Evolutionary conservation across 2,113 vertebrate genomes (phyloP), one percentile per base, ranked within the genome.

Genomic region (Seriola quinqueradiata): DNA sequence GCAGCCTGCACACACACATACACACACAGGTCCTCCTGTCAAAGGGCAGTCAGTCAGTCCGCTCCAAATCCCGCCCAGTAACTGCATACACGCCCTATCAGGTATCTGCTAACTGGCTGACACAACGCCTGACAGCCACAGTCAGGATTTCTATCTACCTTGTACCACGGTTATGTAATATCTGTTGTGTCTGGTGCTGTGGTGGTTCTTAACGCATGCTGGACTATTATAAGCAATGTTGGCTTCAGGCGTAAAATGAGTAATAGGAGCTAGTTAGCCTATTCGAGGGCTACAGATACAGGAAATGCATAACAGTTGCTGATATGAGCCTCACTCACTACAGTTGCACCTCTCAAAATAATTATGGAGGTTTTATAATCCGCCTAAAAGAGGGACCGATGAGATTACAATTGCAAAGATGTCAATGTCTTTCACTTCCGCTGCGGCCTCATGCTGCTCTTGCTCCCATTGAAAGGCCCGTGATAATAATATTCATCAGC

Each of bases 401-500:
- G 60, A 48, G 16, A 90, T 75, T 89, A 65, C 19, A 81, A 86
- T 81, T 89, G 72, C 77, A 85, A 84, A 79, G 5, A 66, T 69
- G 32, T 2, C 23, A 25, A 21, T 70, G 38, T 54, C 23, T 36
- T 23, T 1, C 28, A 66, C 46, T 76, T 77, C 57, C 59, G 57
- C 44, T 44, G 8, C 25, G 64, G 70, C 63, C 25, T 75, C 71
- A 40, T 42, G 23, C 42, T 19, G 74, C 83, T 55, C 77, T 63
- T 14, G 75, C 75, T 75, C 32, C 54, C 40, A 70, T 32, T 87
- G 50, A 89, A 75, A 75, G 75, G 61, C 32, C 36, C 66, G 34
- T 38, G 48, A 79, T 85, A 82, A 87, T 46, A 82, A 84, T 88
- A 89, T 87, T 90, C 74, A 87, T 84, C 83, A 79, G 14, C 80